Evolutionary conservation across 2,113 vertebrate species (phyloP), one percentile per base, ranked within the genome.

Genomic region (Lophochroa leadbeateri): DNA sequence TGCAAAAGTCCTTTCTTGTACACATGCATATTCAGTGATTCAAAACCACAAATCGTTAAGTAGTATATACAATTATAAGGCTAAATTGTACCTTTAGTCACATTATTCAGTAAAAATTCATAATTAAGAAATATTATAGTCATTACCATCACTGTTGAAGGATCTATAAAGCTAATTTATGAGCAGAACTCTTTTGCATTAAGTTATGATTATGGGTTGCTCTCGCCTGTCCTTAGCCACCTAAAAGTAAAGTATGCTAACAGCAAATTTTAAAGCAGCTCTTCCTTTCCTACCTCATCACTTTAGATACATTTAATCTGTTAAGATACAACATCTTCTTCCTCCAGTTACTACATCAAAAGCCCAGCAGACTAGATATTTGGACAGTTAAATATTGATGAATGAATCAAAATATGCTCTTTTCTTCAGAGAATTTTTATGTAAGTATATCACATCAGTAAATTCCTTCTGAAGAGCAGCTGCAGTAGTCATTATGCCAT

Each of bases 21-120:
- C 27, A 41, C 6, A 6, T 7, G 5, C 14, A 9, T 21, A 44
- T 69, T 90, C 46, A 52, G 16, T 19, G 7, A 71, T 71, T 79
- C 53, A 69, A 88, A 77, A 0, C 2, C 31, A 80, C 1, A 1
- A 28, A 31, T 58, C 21, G 0, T 58, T 72, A 50, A 78, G 17
- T 31, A 57, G 4, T 31, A 41, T 5, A 31, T 49, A 44, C 3
- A 46, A 57, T 82, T 60, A 33, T 13, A 47, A 35, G 41, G 33
- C 6, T 61, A 58, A 78, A 47, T 4, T 57, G 2, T 64, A 33
- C 9, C 9, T 50, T 90, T 71, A 71, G 9, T 75, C 33, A 79
- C 12, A 43, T 58, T 1, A 41, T 57, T 82, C n/a, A 55, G 8
- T 68, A 52, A 68, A 10, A 1, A 24, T 5, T 71, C 7, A n/a